Evolutionary conservation across 2,797 vertebrate species (phyloP).

Genomic region (Sebastes miniatus): DNA sequence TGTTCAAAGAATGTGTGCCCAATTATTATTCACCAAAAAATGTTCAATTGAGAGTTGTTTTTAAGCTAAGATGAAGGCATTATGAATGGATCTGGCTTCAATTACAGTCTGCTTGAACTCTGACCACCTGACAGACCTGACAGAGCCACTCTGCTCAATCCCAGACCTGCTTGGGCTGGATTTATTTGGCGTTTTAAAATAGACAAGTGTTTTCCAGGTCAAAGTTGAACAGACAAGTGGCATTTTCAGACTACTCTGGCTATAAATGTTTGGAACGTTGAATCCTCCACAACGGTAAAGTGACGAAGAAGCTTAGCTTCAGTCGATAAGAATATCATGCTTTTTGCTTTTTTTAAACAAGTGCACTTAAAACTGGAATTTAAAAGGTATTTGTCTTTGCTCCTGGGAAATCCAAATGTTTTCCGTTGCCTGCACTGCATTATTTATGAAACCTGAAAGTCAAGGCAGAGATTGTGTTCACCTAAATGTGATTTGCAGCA

Average conservation of each 20-base stretch:
- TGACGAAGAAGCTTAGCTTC: not conserved
- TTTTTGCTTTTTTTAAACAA: conserved; percentile 28
- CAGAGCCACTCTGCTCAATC: conserved; percentile 1
- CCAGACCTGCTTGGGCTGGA: conserved; percentile 9
- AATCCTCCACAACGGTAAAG: not conserved
- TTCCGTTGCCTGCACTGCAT: conserved; percentile 69
- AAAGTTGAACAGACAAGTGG: conserved; percentile 34
- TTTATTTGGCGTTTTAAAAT: conserved; percentile 43
- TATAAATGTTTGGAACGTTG: conserved; percentile 15
- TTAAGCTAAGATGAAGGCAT: not conserved
- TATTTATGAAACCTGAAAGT: conserved; percentile 79
- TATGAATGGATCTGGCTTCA: conserved; percentile 4
- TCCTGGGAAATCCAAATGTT: conserved; percentile 76
- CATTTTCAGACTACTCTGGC: conserved; percentile 17
- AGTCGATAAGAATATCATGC: conserved; percentile 30
- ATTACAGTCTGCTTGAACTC: conserved; percentile 4
- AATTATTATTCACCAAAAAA: not conserved
- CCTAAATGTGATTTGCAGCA: conserved; percentile 69
- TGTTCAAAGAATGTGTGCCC: not conserved
- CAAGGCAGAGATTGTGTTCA: conserved; percentile 75
- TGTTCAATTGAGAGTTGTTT: not conserved
- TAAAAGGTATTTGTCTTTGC: conserved; percentile 79
- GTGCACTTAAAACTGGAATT: conserved; percentile 70
- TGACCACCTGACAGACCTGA: not conserved
- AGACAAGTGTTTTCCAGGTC: conserved; percentile 36